Percentiles rank a stretch among this genome's conserved stretches.
phyloP scores from a whole-genome alignment of 2,113 vertebrate genomes.

The Sitta europaea region DNA sequence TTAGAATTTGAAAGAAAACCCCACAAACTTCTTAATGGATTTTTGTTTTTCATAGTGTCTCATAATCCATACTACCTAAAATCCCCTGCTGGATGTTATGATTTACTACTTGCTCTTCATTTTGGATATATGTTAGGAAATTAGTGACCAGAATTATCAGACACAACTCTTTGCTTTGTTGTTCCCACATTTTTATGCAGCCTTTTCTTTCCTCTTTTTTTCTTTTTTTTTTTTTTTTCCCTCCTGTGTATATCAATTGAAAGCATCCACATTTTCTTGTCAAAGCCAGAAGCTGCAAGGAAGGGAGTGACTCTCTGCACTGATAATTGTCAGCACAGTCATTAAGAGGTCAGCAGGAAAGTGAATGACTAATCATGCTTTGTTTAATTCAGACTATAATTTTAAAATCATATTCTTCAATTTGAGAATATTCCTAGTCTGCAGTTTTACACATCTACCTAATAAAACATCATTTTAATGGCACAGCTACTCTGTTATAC shows the following conservation, averaged over 20 bases:
- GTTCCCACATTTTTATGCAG: neutral
- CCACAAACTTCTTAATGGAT: rapidly evolving
- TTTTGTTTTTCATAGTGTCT: neutral
- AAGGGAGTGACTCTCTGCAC: neutral
- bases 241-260: neutral
- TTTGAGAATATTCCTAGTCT: neutral
- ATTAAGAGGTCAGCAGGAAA: neutral
- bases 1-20: neutral
- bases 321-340: neutral
- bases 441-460: neutral
- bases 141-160: neutral
- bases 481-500: neutral
- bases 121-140: neutral
- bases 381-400: neutral
- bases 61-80: neutral
- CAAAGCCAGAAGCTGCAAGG: neutral
- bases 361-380: neutral
- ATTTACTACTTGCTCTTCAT: neutral
- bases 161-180: neutral
- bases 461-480: neutral
- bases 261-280: neutral
- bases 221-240: too few relatives aligned
- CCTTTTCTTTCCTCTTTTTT: neutral
- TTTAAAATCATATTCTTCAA: neutral
- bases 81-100: neutral